phyloP scores from a whole-genome alignment of 2,888 invertebrate genomes.

The Phorcus lineatus region DNA sequence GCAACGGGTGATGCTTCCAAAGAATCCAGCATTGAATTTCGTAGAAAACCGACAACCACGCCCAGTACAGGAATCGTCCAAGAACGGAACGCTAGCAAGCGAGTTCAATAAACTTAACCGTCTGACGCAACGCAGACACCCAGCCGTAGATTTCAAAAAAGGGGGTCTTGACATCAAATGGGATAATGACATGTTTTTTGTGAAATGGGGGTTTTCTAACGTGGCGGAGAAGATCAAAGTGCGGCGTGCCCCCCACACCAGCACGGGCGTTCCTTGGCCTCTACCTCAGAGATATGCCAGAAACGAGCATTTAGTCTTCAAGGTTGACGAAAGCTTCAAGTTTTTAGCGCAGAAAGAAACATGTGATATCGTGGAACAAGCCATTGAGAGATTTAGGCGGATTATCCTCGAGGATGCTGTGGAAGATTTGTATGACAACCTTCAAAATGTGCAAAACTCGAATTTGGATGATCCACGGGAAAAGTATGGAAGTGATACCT shows the following conservation, averaged over 20 bases:
- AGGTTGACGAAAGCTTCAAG: constrained; percentile 33
- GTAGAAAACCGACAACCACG: neutral
- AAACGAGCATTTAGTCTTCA: constrained; percentile 22
- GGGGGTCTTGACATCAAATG: neutral
- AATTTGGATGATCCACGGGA: neutral
- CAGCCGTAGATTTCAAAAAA: neutral
- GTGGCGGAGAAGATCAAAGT: neutral
- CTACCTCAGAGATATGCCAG: constrained; percentile 78
- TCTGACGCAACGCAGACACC: neutral
- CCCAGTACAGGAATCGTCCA: neutral
- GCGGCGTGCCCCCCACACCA: constrained; percentile 38
- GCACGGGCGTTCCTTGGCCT: constrained; percentile 82
- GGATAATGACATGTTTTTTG: constrained; percentile 12
- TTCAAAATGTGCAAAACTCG: constrained; percentile 34
- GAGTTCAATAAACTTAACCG: neutral
- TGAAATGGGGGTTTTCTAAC: neutral
- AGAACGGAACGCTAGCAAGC: neutral
- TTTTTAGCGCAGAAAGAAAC: constrained; percentile 69
- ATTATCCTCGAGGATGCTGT: constrained; percentile 72
- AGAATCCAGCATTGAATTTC: neutral
- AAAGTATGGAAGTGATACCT: constrained; percentile 17
- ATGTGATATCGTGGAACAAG: constrained; percentile 79
- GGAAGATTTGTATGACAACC: constrained; percentile 45
- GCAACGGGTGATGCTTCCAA: neutral
- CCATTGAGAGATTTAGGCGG: constrained; percentile 78